A percentile compares a stretch with the other conserved stretches of the same genome.
Conservation (phyloP, 2,888 invertebrate genomes). For the Lithophane ornitopus region DNA sequence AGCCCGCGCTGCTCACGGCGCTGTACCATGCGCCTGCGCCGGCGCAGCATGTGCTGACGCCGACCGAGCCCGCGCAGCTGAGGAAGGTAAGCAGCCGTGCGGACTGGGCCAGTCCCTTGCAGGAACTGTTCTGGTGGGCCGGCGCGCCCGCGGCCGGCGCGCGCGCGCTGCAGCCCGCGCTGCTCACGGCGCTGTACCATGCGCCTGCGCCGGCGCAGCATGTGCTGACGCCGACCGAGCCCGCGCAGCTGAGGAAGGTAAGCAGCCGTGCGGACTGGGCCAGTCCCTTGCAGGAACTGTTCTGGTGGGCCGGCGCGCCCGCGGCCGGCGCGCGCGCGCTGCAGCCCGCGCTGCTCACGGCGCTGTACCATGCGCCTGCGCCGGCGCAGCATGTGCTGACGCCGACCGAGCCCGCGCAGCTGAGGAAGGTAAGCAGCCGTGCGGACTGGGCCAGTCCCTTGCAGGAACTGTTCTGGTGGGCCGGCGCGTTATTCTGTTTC, state of each 20-base stretch:
- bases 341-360: conserved; percentile 79
- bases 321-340: conserved; percentile 73
- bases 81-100: conserved; percentile 77
- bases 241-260: conserved; percentile 79
- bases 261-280: conserved; percentile 74
- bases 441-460: conserved; percentile 79
- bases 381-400: conserved; percentile 77
- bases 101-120: conserved; percentile 79
- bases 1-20: conserved; percentile 79
- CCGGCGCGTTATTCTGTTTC: conserved; percentile 63
- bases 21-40: conserved; percentile 80
- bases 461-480: conserved; percentile 85
- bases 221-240: conserved; percentile 79
- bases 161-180: conserved; percentile 76
- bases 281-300: conserved; percentile 79
- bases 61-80: conserved; percentile 76
- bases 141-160: conserved; percentile 71
- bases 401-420: conserved; percentile 77
- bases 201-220: conserved; percentile 78
- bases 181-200: conserved; percentile 82
- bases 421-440: conserved; percentile 76
- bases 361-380: conserved; percentile 81
- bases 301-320: conserved; percentile 82
- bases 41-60: conserved; percentile 77
- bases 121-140: conserved; percentile 85